A percentile compares a stretch with the other conserved stretches of the same genome.
Conservation (phyloP, 2,113 vertebrate species). For the Amphiprion percula region DNA sequence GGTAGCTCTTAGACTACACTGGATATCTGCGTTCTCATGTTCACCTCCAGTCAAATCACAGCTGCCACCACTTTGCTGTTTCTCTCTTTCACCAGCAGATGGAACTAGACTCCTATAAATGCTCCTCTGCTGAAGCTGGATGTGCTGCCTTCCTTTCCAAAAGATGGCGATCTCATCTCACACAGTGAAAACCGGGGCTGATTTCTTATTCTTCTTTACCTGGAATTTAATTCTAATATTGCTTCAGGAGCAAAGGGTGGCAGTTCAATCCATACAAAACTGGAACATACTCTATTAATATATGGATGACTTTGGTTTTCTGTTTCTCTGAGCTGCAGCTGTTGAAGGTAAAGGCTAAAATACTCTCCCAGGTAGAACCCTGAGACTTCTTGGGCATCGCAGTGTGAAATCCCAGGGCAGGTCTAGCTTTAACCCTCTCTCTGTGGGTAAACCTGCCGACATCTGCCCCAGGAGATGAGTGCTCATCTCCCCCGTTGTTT, state of each 20-base stretch:
- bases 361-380: neutral
- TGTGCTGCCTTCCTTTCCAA: neutral
- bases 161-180: constrained; percentile 41
- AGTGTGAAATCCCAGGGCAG: constrained; percentile 39
- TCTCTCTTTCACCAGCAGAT: constrained; percentile 27
- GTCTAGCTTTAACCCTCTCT: constrained; percentile 29
- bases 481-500: constrained; percentile 32
- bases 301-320: neutral
- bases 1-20: too few relatives aligned
- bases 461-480: neutral
- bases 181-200: neutral
- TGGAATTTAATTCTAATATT: neutral
- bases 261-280: neutral
- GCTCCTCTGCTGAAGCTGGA: neutral
- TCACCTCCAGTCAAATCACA: neutral
- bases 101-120: neutral
- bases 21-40: neutral
- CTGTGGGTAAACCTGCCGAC: constrained; percentile 16
- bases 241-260: neutral
- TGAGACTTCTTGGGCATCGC: constrained; percentile 6
- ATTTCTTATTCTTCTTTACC: neutral
- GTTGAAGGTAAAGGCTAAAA: neutral
- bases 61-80: neutral
- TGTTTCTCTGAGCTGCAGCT: neutral
- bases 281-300: neutral